Base-by-base conservation (phyloP, 2,113 vertebrate species). In the Gulo gulo region DNA sequence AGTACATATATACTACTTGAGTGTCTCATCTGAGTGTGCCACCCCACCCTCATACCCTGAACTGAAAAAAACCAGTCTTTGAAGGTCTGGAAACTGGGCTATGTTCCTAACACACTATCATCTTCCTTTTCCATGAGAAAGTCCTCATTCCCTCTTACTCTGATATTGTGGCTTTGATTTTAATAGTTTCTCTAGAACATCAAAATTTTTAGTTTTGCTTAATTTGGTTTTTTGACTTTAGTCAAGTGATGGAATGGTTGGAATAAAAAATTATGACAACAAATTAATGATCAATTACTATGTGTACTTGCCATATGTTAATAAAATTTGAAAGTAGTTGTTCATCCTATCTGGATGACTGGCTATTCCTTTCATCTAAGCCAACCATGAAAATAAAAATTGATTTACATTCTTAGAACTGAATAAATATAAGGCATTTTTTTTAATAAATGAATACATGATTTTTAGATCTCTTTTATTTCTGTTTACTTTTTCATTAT, bases 331-430 rank as follows among this genome's bases (percentile, higher is more conserved):
- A 84, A 87, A 85, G 74, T 92, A 83, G 24, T 50, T 73, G 2
- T 94, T 90, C 63, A 42, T 87, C n/a, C 21, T 95, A n/a, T 81
- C 81, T 95, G 84, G 20, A 71, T 90, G 63, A 39, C 29, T 84
- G 39, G 15, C 47, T 57, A 50, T 80, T 95, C 71, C 80, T 95
- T 95, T 97, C 50, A 57, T 95, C 55, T 78, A 61, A 94, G 47
- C 71, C 57, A 94, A 87, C 36, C 71, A 45, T 92, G 47, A 97
- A 79, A 96, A 71, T 80, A 67, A 87, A 79, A 88, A 79, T 36
- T 74, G 50, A 59, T 29, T 73, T 21, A 50, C 10, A n/a, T 86
- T 96, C 45, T 42, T 76, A 92, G 63, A 95, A 81, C 34, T 84
- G 76, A 82, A 91, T 69, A 88, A 92, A 67, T 63, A 90, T 57